Evolutionary conservation across 2,888 invertebrate genomes (phyloP), one percentile per base, ranked within the genome.

Genomic region (Auanema sp.): DNA sequence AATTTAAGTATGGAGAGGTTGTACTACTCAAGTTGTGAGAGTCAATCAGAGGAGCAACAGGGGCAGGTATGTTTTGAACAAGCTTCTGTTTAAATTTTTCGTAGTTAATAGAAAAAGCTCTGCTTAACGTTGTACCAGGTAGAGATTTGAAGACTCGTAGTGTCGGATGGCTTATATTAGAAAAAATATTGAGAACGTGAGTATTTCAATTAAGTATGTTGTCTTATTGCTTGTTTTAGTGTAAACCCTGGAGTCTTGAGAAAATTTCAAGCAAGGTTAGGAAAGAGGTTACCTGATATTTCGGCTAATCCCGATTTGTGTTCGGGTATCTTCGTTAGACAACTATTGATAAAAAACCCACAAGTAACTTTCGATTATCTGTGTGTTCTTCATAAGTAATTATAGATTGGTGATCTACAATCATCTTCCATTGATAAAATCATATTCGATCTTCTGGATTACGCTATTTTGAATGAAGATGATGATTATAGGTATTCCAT

Each of bases 341-440:
- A 69, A 21, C 16, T 73, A 14, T 60, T 73, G 18, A 21, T 65
- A 12, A 61, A 63, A 49, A 71, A 71, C 64, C 67, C 70, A 0
- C 56, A 65, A 50, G 58, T 58, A 24, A 23, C 40, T 18, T 50
- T 53, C 16, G 11, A 11, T 18, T n/a, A 59, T 53, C 18, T 12
- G 14, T 21, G 12, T 12, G 25, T 50, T 51, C 14, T 47, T 62
- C 1, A 49, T 57, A 40, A 18, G 47, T 40, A 33, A 43, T 63
- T 58, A 24, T 52, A 66, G 55, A 40, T 62, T 11, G 70, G 72
- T 12, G 72, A 73, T 12, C 59, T 73, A 16, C 69, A 73, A 25
- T 44, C 61, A 1, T n/a, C 21, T 1, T 41, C 43, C 1, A 62
- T 65, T 4, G 52, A 47, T 47, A 58, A 54, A 23, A 66, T 65